A percentile compares a stretch with the other conserved stretches of the same genome.
These are phyloP conservation scores for Oxygymnocypris stewartii DNA, from an alignment of 2,113 vertebrate genomes.

Conservation along the genomic window DNA sequence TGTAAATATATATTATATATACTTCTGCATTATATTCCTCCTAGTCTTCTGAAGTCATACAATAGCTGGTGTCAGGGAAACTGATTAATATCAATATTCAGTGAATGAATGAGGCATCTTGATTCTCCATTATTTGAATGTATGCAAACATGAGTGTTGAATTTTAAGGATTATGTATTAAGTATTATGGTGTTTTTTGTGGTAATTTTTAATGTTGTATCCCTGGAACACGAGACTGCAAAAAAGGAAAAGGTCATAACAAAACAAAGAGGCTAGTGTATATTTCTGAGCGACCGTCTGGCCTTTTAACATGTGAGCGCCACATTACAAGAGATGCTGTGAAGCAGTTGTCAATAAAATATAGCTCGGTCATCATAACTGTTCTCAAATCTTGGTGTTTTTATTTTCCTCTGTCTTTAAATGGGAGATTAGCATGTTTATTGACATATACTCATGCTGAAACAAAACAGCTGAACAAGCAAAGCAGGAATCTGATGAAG, in stretches of 20 bases:
- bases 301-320: conserved; percentile 19
- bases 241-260: neutral
- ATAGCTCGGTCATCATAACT: neutral
- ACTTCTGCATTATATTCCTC: no score
- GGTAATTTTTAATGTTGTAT: neutral
- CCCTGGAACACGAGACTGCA: neutral
- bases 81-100: no score
- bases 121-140: no score
- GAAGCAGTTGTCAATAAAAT: neutral
- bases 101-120: no score
- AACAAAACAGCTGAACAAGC: conserved; percentile 46
- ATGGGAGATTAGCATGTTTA: conserved; percentile 40
- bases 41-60: no score
- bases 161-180: neutral
- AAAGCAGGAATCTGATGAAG: conserved; percentile 26
- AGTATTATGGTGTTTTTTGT: neutral
- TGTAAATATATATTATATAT: no score
- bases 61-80: no score
- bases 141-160: no score
- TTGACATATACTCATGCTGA: conserved; percentile 46
- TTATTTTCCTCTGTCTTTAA: conserved; percentile 38
- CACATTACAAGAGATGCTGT: conserved; percentile 1
- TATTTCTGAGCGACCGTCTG: conserved; percentile 22
- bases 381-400: neutral
- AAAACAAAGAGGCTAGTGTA: conserved; percentile 36